Base-by-base conservation (phyloP, 30 jellyfish, hydroid and myxozoan genomes). In the Aurelia coerulea region DNA sequence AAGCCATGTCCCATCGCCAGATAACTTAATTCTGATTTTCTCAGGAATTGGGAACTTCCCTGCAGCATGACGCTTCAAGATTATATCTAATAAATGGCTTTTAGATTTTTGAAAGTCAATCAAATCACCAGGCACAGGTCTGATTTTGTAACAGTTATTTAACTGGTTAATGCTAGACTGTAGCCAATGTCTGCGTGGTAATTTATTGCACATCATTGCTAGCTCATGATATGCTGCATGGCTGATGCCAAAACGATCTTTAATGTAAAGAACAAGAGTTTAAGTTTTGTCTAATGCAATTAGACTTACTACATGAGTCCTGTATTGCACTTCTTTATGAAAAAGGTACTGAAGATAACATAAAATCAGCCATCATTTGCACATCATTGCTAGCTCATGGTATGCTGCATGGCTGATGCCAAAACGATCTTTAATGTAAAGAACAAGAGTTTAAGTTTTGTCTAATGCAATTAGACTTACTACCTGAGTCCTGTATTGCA, bases 1-100 rank as follows among this genome's bases (percentile, higher is more conserved):
- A 14, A 68, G 56, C 78, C 78, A 68, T 8, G 78, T 68, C n/a
- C 83, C 83, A 72, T 72, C 83, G 0, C 83, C 83, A 35, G 83
- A 72, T 34, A 69, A 69, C 32, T 12, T 72, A 16, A 39, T 50
- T 72, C 68, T 18, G 18, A 37, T 15, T 39, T 14, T 10, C n/a
- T 37, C 65, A 31, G 68, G 18, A 6, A 42, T 17, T 37, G 15
- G 13, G 15, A 31, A 6, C 17, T 35, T 58, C 18, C 2, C n/a
- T 39, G 68, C 67, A 72, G 49, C 49, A 37, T 37, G 49, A 37
- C 49, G 49, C 49, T 37, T 37, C 49, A 37, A 37, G 49, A 37
- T 4, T 37, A 37, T 37, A 4, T 37, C 49, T 37, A 37, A 37
- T 4, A 37, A 37, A 4, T 37, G 68, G 68, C 68, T 6, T 58